phyloP scores from a whole-genome alignment of 2,888 invertebrate species.

The Seira musarum region DNA sequence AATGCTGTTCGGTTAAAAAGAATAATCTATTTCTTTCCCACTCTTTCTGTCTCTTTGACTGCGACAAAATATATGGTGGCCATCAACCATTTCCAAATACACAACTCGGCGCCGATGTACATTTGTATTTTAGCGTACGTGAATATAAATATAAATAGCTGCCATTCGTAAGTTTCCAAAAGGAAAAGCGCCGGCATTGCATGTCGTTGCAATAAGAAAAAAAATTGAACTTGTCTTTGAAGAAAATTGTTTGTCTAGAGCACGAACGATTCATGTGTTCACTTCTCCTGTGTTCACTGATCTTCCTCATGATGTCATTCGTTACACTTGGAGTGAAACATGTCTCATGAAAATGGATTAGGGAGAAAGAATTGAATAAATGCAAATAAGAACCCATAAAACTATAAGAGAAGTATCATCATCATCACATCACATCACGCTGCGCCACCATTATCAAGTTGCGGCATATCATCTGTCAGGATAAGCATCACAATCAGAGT shows the following conservation, averaged over 20 bases:
- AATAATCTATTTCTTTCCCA: no score
- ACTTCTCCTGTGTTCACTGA: neutral
- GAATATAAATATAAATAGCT: neutral
- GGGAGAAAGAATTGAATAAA: neutral
- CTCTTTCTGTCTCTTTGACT: no score
- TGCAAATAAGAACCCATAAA: conserved; percentile 1
- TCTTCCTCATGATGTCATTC: conserved; percentile 12
- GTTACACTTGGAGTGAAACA: neutral
- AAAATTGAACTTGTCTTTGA: conserved; percentile 3
- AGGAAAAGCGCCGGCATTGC: neutral
- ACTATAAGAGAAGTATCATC: neutral
- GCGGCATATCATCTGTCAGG: conserved; percentile 12
- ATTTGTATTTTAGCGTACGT: neutral
- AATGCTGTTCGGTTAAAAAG: no score
- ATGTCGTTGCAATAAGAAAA: neutral
- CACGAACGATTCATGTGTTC: neutral
- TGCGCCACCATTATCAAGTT: neutral
- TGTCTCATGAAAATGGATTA: conserved; percentile 7
- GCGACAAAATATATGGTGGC: neutral
- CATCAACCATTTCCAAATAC: neutral
- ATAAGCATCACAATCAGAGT: no score
- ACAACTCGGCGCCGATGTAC: neutral
- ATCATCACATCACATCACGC: neutral
- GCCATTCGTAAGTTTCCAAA: neutral
- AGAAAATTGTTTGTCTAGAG: neutral